A percentile compares a stretch with the other conserved stretches of the same genome.
These are phyloP conservation scores for Nibea coibor DNA, from an alignment of 2,113 vertebrate genomes.

Conservation along the genomic window DNA sequence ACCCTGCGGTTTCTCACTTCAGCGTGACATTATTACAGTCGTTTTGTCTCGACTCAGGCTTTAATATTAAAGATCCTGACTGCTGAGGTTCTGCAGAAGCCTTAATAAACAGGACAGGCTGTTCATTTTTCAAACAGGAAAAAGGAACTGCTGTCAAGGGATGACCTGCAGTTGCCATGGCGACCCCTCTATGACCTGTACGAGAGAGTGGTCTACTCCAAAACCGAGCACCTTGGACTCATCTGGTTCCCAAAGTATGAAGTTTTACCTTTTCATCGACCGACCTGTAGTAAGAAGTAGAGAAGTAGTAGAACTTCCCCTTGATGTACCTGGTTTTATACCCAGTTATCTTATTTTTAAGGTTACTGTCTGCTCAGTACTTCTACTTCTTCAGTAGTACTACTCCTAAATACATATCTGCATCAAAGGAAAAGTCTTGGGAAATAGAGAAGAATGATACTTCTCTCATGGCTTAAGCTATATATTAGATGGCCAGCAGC, in stretches of 20 bases:
- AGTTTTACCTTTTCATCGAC: neutral
- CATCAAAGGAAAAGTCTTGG: neutral
- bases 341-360: neutral
- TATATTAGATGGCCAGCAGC: neutral
- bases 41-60: conserved; percentile 10
- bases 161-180: conserved; percentile 96
- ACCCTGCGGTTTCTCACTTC: conserved; percentile 33
- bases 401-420: neutral
- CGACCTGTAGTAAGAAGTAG: too few species aligned
- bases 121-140: conserved; percentile 67
- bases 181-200: conserved; percentile 92
- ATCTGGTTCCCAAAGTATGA: conserved; percentile 98
- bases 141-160: conserved; percentile 92
- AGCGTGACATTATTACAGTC: conserved; percentile 16
- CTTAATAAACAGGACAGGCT: neutral
- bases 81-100: neutral
- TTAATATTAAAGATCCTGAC: conserved; percentile 27
- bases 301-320: neutral
- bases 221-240: conserved; percentile 96
- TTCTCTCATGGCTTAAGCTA: neutral
- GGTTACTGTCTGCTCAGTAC: neutral
- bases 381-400: too few species aligned
- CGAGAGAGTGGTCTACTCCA: conserved; percentile 94
- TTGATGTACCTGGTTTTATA: neutral
- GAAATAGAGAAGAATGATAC: neutral